These are phyloP conservation scores for Drymodes brunneopygia DNA, from an alignment of 2,113 vertebrate species.

Conservation along the genomic window DNA sequence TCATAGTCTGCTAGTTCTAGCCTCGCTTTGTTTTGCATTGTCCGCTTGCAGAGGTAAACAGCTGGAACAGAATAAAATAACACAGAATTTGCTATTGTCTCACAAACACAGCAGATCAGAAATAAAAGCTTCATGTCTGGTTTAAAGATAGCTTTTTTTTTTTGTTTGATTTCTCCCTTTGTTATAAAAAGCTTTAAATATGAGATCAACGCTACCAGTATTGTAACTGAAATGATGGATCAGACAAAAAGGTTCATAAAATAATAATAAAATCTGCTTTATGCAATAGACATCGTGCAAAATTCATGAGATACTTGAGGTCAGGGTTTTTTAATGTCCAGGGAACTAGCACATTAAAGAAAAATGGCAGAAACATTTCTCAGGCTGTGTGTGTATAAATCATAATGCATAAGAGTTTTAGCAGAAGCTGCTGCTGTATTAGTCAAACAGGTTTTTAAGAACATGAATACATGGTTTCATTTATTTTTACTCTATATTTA, in stretches of 20 bases:
- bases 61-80: conserved; percentile 74
- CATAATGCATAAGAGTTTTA: neutral
- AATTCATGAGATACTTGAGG: neutral
- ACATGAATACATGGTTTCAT: neutral
- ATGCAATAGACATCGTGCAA: neutral
- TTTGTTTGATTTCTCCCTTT: neutral
- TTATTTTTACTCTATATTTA: neutral
- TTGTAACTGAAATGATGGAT: neutral
- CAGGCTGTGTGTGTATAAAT: neutral
- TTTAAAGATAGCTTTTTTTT: neutral
- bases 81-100: conserved; percentile 11
- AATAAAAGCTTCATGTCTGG: neutral
- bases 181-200: neutral
- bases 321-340: neutral
- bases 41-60: conserved; percentile 99
- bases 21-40: conserved; percentile 98
- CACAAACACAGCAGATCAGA: neutral
- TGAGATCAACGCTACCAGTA: neutral
- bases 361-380: neutral
- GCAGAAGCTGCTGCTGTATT: neutral
- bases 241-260: conserved; percentile 7
- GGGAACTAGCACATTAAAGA: neutral
- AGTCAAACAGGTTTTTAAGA: neutral
- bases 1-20: conserved; percentile 97
- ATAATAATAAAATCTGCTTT: neutral